phyloP scores from a whole-genome alignment of 2,888 invertebrate species.

The Xestia c-nigrum region DNA sequence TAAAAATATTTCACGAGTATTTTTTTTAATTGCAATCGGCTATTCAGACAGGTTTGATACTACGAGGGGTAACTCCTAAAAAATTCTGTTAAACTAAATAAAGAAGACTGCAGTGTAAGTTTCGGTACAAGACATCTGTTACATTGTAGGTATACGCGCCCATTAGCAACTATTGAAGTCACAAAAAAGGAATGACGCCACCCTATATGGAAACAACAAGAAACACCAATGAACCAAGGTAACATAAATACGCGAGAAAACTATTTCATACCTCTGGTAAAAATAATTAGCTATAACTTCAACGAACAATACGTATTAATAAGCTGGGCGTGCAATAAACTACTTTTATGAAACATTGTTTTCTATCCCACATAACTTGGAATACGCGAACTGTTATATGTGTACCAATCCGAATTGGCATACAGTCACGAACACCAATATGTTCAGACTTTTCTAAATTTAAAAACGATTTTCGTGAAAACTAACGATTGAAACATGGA shows the following conservation, averaged over 20 bases:
- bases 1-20: too few relatives aligned
- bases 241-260: constrained; percentile 45
- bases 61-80: background rate
- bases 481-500: too few relatives aligned
- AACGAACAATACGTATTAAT: constrained; percentile 64
- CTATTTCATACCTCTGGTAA: constrained; percentile 51
- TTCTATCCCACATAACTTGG: constrained; percentile 43
- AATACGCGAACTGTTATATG: constrained; percentile 23
- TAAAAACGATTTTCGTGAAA: too few relatives aligned
- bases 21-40: too few relatives aligned
- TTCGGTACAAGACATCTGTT: constrained; percentile 20
- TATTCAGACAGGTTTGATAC: background rate
- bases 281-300: constrained; percentile 60
- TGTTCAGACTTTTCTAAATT: too few relatives aligned
- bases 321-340: constrained; percentile 55
- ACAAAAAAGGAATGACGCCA: constrained; percentile 8
- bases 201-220: constrained; percentile 22
- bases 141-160: background rate
- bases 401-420: constrained; percentile 29
- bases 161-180: constrained; percentile 29
- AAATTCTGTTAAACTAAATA: background rate
- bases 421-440: too few relatives aligned
- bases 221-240: constrained; percentile 21
- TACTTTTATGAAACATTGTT: constrained; percentile 58
- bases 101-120: too few relatives aligned